phyloP scores from a whole-genome alignment of 2,113 vertebrate genomes.

The Mustela lutreola region DNA sequence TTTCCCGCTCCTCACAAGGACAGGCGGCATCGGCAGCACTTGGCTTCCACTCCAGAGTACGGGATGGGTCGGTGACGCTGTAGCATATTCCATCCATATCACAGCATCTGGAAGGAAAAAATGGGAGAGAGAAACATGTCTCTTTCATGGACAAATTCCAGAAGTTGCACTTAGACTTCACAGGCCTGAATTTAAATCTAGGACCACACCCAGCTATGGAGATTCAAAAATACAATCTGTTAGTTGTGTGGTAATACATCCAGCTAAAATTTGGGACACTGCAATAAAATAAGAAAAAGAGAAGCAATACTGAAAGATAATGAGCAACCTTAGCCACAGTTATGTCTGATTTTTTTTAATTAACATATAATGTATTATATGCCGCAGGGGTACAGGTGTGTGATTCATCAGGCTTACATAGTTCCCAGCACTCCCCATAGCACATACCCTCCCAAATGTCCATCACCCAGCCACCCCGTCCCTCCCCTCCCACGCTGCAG shows the following conservation, averaged over 20 bases:
- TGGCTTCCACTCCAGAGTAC: background rate
- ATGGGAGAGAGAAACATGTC: background rate
- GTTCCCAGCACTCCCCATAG: too few species aligned
- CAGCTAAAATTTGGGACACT: background rate
- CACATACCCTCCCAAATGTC: too few species aligned
- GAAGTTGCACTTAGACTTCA: background rate
- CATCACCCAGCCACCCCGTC: too few species aligned
- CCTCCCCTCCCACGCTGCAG: too few species aligned
- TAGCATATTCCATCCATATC: background rate
- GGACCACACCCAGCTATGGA: background rate
- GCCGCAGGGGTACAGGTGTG: too few species aligned
- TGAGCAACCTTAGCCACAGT: background rate
- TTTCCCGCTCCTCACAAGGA: fast-evolving
- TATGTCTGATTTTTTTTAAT: background rate
- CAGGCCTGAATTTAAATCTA: background rate
- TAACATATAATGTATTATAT: too few species aligned
- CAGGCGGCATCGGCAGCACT: fast-evolving
- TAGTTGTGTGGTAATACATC: background rate
- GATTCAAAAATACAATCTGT: background rate
- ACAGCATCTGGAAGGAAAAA: background rate
- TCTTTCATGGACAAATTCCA: background rate
- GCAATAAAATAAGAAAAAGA: background rate
- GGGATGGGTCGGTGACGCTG: fast-evolving
- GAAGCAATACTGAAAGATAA: constrained; percentile 1
- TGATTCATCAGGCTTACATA: too few species aligned